phyloP scores from a whole-genome alignment of 2,797 vertebrate genomes.

The Squalus acanthias region DNA sequence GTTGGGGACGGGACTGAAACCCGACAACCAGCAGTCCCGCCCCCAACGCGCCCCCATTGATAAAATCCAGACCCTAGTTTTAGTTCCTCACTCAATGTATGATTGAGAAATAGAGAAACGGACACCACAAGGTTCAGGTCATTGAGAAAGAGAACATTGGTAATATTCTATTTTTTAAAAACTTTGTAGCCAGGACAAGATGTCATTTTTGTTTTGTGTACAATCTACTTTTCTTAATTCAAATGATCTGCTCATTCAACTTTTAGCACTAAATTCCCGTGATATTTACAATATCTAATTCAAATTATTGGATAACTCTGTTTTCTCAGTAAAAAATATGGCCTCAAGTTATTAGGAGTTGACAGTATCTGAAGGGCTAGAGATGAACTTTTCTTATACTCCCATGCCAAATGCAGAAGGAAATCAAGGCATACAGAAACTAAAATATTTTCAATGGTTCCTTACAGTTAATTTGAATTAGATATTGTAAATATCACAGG shows the following conservation, averaged over 20 bases:
- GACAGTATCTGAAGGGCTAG: background rate
- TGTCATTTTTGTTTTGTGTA: background rate
- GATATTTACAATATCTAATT: no score
- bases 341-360: background rate
- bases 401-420: background rate
- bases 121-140: background rate
- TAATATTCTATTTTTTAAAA: background rate
- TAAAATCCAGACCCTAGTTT: background rate
- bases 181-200: background rate
- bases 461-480: background rate
- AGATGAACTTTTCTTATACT: background rate
- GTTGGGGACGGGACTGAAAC: no score
- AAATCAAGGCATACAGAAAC: background rate
- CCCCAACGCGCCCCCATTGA: no score
- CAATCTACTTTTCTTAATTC: background rate
- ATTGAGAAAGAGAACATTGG: background rate
- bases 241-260: background rate
- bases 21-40: no score
- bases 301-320: background rate
- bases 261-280: no score
- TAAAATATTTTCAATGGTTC: background rate
- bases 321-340: background rate
- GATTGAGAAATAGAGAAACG: background rate
- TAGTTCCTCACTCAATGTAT: background rate
- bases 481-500: no score